Evolutionary conservation across 2,888 invertebrate species (phyloP), one percentile per base, ranked within the genome.

Genomic region (Parascotia fuliginaria): DNA sequence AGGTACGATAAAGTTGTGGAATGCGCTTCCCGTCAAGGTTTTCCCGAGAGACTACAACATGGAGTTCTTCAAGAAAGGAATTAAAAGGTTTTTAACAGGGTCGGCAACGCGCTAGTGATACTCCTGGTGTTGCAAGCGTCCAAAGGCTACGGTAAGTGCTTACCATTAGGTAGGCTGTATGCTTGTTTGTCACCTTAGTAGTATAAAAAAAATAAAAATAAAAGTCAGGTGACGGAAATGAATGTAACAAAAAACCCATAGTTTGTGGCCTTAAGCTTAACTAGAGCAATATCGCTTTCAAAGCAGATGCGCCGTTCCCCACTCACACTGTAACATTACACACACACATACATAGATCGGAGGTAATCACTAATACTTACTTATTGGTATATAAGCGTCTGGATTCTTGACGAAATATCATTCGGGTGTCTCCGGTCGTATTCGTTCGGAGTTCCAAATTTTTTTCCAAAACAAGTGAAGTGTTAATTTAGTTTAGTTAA

Each of bases 301-400:
- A 45, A 58, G 61, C 52, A 71, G 70, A 71, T 71, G 70, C 62
- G 51, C 70, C 72, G 55, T 54, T 70, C 72, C 43, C 57, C 31
- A 47, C 31, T 28, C 55, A 45, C 65, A 34, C 66, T 46, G 55
- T 48, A 55, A 28, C 31, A 19, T 13, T 22, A 16, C 19, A 29
- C 27, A 37, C 51, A 32, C 51, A 55, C 48, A 41, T 47, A 46
- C 44, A 46, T 42, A 29, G 42, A 59, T 54, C 52, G 49, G 29
- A 62, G 48, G 60, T 68, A 58, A 64, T 64, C 55, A 51, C 51
- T 69, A 60, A 71, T 69, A 62, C 49, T 63, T 46, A 51, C 48
- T 43, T 55, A 55, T 56, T 49, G 50, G 47, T 72, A 72, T 72
- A 72, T 59, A 72, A 72, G 52, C 41, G 41, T 43, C 16, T 37